A percentile compares a stretch with the other conserved stretches of the same genome.
phyloP scores from a whole-genome alignment of 2,888 invertebrate species.

The Steinernema carpocapsae region DNA sequence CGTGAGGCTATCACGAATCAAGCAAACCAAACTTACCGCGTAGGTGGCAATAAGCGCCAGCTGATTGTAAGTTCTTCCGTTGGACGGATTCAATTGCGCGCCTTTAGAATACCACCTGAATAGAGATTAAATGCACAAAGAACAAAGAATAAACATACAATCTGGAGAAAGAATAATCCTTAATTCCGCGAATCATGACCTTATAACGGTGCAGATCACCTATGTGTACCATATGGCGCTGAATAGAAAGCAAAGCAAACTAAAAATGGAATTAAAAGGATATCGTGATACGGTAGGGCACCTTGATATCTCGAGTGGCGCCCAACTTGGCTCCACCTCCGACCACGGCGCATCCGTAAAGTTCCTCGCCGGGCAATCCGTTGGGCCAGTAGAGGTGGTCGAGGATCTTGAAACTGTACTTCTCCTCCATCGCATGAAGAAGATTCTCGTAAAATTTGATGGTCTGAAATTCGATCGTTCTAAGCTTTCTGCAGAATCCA shows the following conservation, averaged over 20 bases:
- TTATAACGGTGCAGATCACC: slow-evolving; percentile 90
- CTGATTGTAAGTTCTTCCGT: slow-evolving; percentile 92
- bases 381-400: slow-evolving; percentile 54
- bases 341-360: slow-evolving; percentile 15
- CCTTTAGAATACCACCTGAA: slow-evolving; percentile 87
- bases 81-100: slow-evolving; percentile 89
- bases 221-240: slow-evolving; percentile 84
- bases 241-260: slow-evolving; percentile 75
- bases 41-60: slow-evolving; percentile 82
- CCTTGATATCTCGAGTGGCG: slow-evolving; percentile 20
- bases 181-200: slow-evolving; percentile 78
- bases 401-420: slow-evolving; percentile 78
- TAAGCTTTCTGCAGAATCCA: background rate
- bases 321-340: background rate
- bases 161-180: slow-evolving; percentile 74
- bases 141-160: background rate
- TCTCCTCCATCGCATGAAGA: slow-evolving; percentile 77
- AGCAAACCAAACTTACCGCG: slow-evolving; percentile 69
- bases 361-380: slow-evolving; percentile 25
- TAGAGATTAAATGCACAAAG: slow-evolving; percentile 38
- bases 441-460: slow-evolving; percentile 78
- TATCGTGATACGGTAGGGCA: background rate
- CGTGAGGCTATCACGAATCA: background rate
- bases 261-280: background rate
- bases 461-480: slow-evolving; percentile 63